Evolutionary conservation across 35 echinoderm and acorn worm genomes (phyloP).

Genomic region (Apostichopus californicus): DNA sequence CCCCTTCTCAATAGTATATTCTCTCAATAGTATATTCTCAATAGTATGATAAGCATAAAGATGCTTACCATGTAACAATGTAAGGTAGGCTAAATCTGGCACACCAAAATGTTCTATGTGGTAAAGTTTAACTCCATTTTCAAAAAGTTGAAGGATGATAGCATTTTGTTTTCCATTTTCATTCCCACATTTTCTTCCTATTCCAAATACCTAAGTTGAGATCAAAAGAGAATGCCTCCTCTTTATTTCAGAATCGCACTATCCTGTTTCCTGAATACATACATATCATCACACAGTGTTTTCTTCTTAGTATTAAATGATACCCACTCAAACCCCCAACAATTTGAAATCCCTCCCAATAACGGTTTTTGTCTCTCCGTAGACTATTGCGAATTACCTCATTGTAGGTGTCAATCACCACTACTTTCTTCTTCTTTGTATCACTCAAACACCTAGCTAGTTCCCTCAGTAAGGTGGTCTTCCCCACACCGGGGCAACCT

Average conservation of each 20-base stretch:
- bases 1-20: too few relatives aligned
- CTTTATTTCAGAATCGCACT: too few relatives aligned
- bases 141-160: too few relatives aligned
- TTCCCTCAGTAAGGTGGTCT: conserved; percentile 75
- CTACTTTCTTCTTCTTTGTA: conserved; percentile 44
- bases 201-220: too few relatives aligned
- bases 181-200: too few relatives aligned
- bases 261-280: too few relatives aligned
- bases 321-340: not conserved
- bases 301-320: not conserved
- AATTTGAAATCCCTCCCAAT: not conserved
- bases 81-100: too few relatives aligned
- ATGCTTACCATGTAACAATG: too few relatives aligned
- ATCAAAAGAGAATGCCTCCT: too few relatives aligned
- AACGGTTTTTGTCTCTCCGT: not conserved
- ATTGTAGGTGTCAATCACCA: conserved; percentile 74
- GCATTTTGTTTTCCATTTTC: too few relatives aligned
- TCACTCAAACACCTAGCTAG: conserved; percentile 70
- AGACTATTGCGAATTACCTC: conserved; percentile 51
- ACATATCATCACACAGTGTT: not conserved
- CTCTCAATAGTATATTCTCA: too few relatives aligned
- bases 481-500: conserved; percentile 70
- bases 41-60: too few relatives aligned
- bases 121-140: not conserved
- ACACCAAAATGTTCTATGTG: not conserved